Percentiles rank a stretch among this genome's conserved stretches.
phyloP scores from a whole-genome alignment of 2,888 invertebrate genomes.

The Mesorhabditis sp. region DNA sequence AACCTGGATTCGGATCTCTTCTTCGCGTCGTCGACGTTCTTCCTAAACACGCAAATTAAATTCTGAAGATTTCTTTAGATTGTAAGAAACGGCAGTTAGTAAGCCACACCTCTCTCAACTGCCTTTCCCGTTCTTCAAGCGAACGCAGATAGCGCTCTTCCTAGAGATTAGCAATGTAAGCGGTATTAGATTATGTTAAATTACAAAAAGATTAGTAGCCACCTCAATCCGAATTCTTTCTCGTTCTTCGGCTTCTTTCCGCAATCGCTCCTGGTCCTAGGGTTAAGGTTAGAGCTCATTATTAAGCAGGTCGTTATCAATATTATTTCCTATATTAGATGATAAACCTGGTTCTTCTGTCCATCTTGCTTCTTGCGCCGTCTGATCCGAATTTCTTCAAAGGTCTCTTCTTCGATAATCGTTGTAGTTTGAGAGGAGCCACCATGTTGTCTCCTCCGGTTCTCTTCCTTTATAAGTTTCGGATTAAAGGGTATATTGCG shows the following conservation, averaged over 20 bases:
- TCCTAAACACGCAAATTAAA: not conserved
- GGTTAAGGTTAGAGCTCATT: not conserved
- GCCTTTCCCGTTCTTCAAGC: not conserved
- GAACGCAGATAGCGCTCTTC: not conserved
- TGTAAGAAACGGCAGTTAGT: not conserved
- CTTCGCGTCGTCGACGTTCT: constrained; percentile 1
- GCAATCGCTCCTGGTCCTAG: not conserved
- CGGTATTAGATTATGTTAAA: not conserved
- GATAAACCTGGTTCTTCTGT: not conserved
- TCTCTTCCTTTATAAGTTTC: not conserved
- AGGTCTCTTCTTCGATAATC: constrained; percentile 6
- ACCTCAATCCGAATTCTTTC: constrained; percentile 3
- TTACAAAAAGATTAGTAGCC: not conserved
- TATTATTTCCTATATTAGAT: too few species aligned
- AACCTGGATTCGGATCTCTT: constrained; percentile 4
- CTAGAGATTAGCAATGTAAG: constrained; percentile 1
- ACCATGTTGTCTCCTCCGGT: not conserved
- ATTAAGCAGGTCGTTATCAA: not conserved
- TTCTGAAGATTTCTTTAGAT: not conserved
- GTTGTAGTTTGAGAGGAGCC: not conserved
- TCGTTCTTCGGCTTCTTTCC: not conserved
- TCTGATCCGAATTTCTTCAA: not conserved
- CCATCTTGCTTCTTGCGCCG: not conserved
- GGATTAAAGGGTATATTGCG: too few species aligned
- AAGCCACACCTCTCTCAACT: not conserved